Evolutionary conservation across 2,113 vertebrate species (phyloP).

Genomic region (Pterophyllum scalare): DNA sequence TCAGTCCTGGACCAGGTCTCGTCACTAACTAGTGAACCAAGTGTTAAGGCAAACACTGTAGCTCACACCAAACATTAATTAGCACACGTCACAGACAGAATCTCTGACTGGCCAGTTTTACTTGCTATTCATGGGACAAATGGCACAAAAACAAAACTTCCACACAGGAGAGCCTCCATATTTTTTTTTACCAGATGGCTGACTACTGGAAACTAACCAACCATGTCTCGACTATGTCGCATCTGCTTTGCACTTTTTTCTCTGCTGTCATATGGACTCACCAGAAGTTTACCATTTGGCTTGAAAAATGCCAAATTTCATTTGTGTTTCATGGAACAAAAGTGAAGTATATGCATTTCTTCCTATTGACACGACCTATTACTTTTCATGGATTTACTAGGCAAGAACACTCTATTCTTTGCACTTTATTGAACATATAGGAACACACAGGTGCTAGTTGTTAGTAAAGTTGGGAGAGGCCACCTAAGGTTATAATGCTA

Average conservation of each 20-base stretch:
- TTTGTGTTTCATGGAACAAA: not conserved
- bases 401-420: not conserved
- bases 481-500: not conserved
- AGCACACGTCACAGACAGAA: not conserved
- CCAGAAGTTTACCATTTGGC: not conserved
- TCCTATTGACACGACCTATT: not conserved
- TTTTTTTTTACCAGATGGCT: slow-evolving; percentile 30
- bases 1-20: not conserved
- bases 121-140: not conserved
- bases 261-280: not conserved
- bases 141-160: slow-evolving; percentile 8
- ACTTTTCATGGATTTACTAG: not conserved
- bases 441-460: not conserved
- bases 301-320: not conserved
- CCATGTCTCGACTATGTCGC: slow-evolving; percentile 25
- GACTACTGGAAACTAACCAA: not conserved
- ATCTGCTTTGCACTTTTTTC: slow-evolving; percentile 13
- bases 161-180: not conserved
- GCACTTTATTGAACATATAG: not conserved
- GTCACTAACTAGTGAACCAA: not conserved
- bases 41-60: not conserved
- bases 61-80: slow-evolving; percentile 1
- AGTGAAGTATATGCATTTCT: not conserved
- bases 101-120: not conserved
- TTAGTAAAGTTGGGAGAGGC: not conserved